phyloP scores from a whole-genome alignment of 2,113 vertebrate species.

The Haliaeetus leucogaster region DNA sequence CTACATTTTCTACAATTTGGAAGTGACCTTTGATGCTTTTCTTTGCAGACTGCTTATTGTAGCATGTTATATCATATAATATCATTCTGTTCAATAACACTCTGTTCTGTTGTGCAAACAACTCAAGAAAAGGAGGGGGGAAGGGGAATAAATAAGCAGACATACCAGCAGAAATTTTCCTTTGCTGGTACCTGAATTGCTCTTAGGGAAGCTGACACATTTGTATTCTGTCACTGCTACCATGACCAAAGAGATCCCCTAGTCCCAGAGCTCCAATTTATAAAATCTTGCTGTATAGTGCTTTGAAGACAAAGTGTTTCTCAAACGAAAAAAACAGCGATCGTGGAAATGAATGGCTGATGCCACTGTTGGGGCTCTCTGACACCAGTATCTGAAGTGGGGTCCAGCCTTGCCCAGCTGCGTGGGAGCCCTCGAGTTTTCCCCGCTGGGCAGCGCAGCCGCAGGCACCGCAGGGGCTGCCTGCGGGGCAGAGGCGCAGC shows the following conservation, averaged over 20 bases:
- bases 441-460: not conserved
- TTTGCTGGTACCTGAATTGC: not conserved
- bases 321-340: not conserved
- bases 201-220: constrained; percentile 5
- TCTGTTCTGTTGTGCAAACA: constrained; percentile 1
- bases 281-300: not conserved
- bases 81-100: not conserved
- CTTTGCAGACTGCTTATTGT: not conserved
- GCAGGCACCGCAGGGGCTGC: not conserved
- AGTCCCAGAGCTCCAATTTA: constrained; percentile 25
- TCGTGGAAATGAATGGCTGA: not conserved
- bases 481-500: not conserved
- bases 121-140: not conserved
- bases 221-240: constrained; percentile 20
- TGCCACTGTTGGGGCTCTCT: not conserved
- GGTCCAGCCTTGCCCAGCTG: not conserved
- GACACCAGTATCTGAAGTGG: not conserved
- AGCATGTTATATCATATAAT: not conserved
- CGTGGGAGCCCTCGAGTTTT: not conserved
- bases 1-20: not conserved
- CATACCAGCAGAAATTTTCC: not conserved
- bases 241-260: not conserved
- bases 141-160: constrained; percentile 5
- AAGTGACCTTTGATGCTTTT: not conserved
- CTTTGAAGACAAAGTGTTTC: not conserved